Evolutionary conservation across 2,113 vertebrate species (phyloP).

Genomic region (Tor tambroides): DNA sequence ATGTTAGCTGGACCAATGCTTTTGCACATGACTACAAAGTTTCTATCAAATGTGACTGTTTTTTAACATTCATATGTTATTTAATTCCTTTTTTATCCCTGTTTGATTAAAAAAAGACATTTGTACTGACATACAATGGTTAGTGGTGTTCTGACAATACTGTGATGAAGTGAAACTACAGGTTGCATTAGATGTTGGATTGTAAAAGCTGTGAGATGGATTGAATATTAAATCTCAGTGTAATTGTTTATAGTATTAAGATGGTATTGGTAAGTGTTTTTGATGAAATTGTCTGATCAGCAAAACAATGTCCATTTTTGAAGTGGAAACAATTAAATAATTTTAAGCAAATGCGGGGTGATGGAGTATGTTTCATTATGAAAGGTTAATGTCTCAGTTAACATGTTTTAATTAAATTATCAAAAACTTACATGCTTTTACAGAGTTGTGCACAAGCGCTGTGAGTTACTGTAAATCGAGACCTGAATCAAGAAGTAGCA

Average conservation of each 20-base stretch:
- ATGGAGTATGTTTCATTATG: background rate
- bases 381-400: background rate
- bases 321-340: background rate
- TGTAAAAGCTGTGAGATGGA: background rate
- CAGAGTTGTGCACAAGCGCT: background rate
- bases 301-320: background rate
- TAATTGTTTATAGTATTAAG: background rate
- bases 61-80: background rate
- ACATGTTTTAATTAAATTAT: background rate
- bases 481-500: background rate
- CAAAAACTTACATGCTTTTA: background rate
- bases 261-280: background rate
- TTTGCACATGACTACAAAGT: constrained; percentile 37
- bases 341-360: background rate
- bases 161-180: background rate
- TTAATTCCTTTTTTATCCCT: background rate
- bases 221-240: background rate
- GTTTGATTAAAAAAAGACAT: constrained; percentile 7
- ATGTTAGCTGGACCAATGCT: constrained; percentile 50
- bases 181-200: background rate
- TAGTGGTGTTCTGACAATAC: background rate
- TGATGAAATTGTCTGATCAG: background rate
- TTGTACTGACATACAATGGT: background rate
- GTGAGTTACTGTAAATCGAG: background rate
- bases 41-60: constrained; percentile 22